Conservation (phyloP, 2,797 vertebrate genomes). For the Sebastes trivittatus region DNA sequence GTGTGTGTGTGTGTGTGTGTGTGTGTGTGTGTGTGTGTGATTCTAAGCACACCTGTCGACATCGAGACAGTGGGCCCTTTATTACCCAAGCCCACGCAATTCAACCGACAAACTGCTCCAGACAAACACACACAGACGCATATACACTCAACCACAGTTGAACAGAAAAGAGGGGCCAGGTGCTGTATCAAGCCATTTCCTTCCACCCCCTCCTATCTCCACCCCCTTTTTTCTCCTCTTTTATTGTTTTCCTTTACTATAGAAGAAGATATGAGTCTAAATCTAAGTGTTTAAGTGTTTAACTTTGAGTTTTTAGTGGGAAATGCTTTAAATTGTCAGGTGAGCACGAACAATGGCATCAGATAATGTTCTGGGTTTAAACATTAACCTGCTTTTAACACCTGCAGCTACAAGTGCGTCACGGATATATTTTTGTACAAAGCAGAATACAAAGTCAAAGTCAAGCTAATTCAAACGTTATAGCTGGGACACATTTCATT, state of each 20-base stretch:
- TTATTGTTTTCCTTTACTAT: background rate
- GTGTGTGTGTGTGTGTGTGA: background rate
- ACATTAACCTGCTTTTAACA: conserved; percentile 27
- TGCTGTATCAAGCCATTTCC: conserved; percentile 25
- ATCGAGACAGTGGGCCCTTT: conserved; percentile 34
- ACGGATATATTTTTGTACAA: background rate
- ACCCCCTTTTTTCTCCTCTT: background rate
- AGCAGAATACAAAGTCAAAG: background rate
- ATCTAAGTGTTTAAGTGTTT: background rate
- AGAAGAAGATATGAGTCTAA: background rate
- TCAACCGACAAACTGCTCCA: conserved; percentile 35
- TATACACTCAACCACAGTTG: conserved; percentile 25
- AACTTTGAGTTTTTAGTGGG: background rate
- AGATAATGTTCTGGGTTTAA: conserved; percentile 8
- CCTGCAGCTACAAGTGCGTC: background rate
- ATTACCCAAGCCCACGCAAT: conserved; percentile 31
- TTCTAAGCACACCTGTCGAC: conserved; percentile 40
- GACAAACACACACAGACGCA: background rate
- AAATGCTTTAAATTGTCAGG: background rate
- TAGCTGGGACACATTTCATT: background rate
- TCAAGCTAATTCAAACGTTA: background rate
- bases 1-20: background rate
- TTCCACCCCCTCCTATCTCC: background rate
- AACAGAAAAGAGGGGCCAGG: conserved; percentile 54
- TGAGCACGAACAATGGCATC: background rate